phyloP scores from a whole-genome alignment of 2,797 vertebrate genomes.

The Fratercula arctica region DNA sequence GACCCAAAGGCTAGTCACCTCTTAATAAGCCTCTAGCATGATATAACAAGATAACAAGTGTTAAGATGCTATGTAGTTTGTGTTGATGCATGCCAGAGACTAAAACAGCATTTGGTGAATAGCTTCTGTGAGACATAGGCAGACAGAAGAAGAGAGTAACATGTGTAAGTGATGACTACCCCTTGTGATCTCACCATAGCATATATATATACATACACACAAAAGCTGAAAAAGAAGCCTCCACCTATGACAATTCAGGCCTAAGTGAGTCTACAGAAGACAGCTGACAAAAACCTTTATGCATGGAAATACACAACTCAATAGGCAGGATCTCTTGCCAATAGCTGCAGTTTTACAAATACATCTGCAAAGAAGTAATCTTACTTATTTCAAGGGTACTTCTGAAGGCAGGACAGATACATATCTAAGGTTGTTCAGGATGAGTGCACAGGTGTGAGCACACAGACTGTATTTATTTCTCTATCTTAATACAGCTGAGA shows the following conservation, averaged over 20 bases:
- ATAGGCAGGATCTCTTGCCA: background rate
- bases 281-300: background rate
- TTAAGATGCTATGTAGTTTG: rapidly evolving
- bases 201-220: rapidly evolving
- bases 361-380: background rate
- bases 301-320: background rate
- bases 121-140: background rate
- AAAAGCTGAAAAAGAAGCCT: background rate
- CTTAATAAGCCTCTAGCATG: background rate
- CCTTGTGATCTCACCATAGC: background rate
- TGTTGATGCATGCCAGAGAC: background rate
- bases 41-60: background rate
- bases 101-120: background rate
- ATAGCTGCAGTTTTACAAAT: background rate
- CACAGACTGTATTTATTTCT: background rate
- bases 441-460: background rate
- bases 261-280: rapidly evolving
- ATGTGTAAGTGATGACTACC: rapidly evolving
- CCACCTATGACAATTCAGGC: background rate
- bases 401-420: background rate
- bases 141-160: background rate
- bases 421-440: background rate
- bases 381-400: background rate
- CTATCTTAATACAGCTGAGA: background rate
- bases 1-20: background rate